phyloP scores from a whole-genome alignment of 2,888 invertebrate genomes.

The Eumacrocentrus americanus region DNA sequence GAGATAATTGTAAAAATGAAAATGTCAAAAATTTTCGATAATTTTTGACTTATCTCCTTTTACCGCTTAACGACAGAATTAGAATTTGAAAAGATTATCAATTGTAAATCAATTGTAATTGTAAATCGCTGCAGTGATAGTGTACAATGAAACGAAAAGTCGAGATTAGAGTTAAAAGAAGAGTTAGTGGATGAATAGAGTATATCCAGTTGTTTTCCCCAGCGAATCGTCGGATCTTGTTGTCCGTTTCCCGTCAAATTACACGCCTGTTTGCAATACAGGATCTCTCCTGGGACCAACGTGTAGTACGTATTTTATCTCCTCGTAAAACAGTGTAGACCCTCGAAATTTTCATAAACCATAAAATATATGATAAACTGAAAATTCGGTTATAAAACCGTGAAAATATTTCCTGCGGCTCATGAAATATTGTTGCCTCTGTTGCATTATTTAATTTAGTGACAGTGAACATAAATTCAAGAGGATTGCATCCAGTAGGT shows the following conservation, averaged over 20 bases:
- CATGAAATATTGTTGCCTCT: too few relatives aligned
- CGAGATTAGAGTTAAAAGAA: neutral
- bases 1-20: too few relatives aligned
- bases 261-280: neutral
- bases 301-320: neutral
- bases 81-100: too few relatives aligned
- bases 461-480: neutral
- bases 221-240: neutral
- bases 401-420: too few relatives aligned
- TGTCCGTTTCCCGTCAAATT: slow-evolving; percentile 7
- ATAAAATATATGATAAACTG: neutral
- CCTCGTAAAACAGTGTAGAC: neutral
- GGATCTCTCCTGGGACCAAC: neutral
- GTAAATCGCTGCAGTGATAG: too few relatives aligned
- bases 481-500: neutral
- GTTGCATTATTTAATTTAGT: too few relatives aligned
- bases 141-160: too few relatives aligned
- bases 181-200: neutral
- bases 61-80: too few relatives aligned
- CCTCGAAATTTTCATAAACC: neutral
- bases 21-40: too few relatives aligned
- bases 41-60: too few relatives aligned
- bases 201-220: neutral
- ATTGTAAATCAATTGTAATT: too few relatives aligned
- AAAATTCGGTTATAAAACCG: neutral